Percentiles rank a stretch among this genome's conserved stretches.
These are phyloP conservation scores for Lipophrys pholis DNA, from an alignment of 2,113 vertebrate species.

Conservation along the genomic window DNA sequence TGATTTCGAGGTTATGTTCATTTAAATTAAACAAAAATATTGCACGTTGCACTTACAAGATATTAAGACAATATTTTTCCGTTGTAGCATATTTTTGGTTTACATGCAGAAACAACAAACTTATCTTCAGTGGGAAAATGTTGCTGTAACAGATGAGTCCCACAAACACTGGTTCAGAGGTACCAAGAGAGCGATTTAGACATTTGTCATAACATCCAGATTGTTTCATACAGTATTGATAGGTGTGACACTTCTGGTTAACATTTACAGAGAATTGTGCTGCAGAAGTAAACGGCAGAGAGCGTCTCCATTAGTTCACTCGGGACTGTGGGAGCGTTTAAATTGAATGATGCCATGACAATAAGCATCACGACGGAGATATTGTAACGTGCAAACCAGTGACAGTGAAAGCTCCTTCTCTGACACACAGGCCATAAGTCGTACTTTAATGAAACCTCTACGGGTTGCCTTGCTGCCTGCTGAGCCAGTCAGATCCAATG, in stretches of 20 bases:
- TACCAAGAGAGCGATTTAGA: constrained; percentile 6
- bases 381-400: constrained; percentile 35
- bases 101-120: no score
- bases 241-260: constrained; percentile 32
- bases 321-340: constrained; percentile 20
- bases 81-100: no score
- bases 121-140: constrained; percentile 2
- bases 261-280: constrained; percentile 27
- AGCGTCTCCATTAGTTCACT: constrained; percentile 26
- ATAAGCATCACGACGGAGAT: constrained; percentile 45
- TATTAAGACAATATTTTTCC: no score
- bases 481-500: constrained; percentile 47
- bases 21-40: no score
- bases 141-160: constrained; percentile 9
- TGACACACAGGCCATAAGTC: constrained; percentile 33
- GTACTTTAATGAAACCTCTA: constrained; percentile 58
- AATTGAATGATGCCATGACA: constrained; percentile 40
- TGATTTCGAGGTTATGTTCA: no score
- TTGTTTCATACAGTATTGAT: constrained; percentile 34
- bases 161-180: not conserved
- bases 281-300: constrained; percentile 22
- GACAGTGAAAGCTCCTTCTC: constrained; percentile 45
- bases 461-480: constrained; percentile 39
- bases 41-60: no score
- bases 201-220: constrained; percentile 12